Evolutionary conservation across 2,888 invertebrate genomes (phyloP), one percentile per base, ranked within the genome.

Genomic region (Drosophila greeni): DNA sequence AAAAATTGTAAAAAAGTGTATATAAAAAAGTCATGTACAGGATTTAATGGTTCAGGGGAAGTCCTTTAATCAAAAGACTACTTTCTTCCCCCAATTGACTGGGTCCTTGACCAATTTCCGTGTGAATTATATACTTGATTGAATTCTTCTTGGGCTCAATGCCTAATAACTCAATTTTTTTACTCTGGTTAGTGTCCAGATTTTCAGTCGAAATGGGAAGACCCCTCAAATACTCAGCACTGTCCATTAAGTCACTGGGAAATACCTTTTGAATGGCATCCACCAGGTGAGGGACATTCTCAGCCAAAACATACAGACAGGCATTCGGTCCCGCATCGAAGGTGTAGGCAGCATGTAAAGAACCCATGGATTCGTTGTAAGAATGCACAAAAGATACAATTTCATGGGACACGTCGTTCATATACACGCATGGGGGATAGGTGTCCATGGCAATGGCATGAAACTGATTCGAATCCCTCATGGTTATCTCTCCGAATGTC

Each of bases 321-420:
- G 97, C 97, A 90, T 99, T 99, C 49, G 98, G 95, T 6, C 99
- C 99, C 56, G 99, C 99, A 91, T 99, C 99, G 90, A 97, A 99
- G 16, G 99, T 98, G 87, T 99, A 99, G 0, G 97, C 97, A 8
- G 96, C 94, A 89, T 92, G 94, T 18, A 89, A 88, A 67, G 90
- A 87, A n/a, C 92, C 92, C 82, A 90, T 90, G 26, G 90, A 87
- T 42, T 92, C 90, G 88, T 99, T 99, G 86, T 94, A 97, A 20
- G 90, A 90, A 89, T 98, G 97, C 52, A 98, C 91, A 62, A 97
- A 89, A 65, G 94, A 90, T 5, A 94, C 91, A 56, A 99, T 93
- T 24, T 91, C 90, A 86, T 94, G 93, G 0, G 99, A 98, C 1
- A 92, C 91, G 85, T 97, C 95, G 85, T 95, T 98, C 93, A 99